Evolutionary conservation across 1,140 invertebrate genomes (phyloP), one percentile per base, ranked within the genome.

Genomic region (Chrysomallon squamiferum): DNA sequence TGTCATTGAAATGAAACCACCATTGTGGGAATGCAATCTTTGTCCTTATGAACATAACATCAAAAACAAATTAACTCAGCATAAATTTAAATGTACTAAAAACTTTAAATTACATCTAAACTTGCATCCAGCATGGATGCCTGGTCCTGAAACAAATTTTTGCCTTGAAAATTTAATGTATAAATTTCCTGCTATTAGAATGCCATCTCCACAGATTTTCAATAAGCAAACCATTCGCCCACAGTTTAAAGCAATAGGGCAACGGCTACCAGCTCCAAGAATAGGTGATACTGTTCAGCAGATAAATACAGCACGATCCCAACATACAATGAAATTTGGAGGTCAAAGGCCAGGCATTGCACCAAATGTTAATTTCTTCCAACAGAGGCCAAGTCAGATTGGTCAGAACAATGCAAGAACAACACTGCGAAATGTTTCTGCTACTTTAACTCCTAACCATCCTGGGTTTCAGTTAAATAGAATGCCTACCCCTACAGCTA

Each of bases 21-120:
- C 93, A 0, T 93, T 93, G 80, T 95, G 95, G 85, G 93, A 96
- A 76, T 98, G 95, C 84, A 91, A 93, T 0, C 93, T 95, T 78
- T 98, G 96, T 88, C 92, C 93, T 1, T 97, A 96, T 79, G 95
- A 97, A 82, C 94, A 96, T 75, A 95, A 95, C 80, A 92, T 93
- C 62, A 97, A 96, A 84, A 92, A 93, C n/a, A 96, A 96, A 86
- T 85, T 97, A 58, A 93, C 91, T 0, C 88, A 94, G 20, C 96
- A 97, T 87, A 88, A 93, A 66, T 88, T 92, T n/a, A 91, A 93
- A 3, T 98, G 96, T 86, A 88, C 90, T 20, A 95, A 95, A 84
- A 94, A 95, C 82, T 97, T 96, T 84, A 91, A 93, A 81, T 91
- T 93, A 0, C 93, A 95, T 62, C 86, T 90, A 32, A 96, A 96